Evolutionary conservation across 2,888 invertebrate genomes (phyloP), one percentile per base, ranked within the genome.

Genomic region (Myopa testacea): DNA sequence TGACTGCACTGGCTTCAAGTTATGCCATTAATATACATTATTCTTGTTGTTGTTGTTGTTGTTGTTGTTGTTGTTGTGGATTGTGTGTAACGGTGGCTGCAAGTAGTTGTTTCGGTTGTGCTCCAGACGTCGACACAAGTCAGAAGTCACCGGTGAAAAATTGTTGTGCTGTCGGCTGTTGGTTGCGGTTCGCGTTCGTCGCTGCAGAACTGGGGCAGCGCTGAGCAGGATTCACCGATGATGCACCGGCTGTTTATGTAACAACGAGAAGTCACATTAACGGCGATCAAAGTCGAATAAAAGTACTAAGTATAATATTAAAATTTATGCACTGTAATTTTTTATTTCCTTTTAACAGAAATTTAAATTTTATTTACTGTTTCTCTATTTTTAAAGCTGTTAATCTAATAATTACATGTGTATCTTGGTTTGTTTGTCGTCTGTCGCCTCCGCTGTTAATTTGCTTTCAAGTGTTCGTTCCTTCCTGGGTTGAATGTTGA

Each of bases 91-190:
- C 69, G 40, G 45, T 37, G n/a, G 26, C 26, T 50, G 50, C 19
- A 19, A 26, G 69, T 19, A 8, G 50, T 45, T 34, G 63, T 40
- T 38, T 8, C 50, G 10, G 60, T 69, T 75, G 75, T 69, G 68
- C 60, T 68, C 69, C 60, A 68, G 69, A 55, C 69, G 75, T 68
- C 75, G 69, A 40, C 26, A 40, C 26, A 40, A 40, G 69, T 69
- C 75, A 75, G 68, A 69, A 68, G 68, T 75, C 60, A 75, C 40
- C 75, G 19, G 14, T 58, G 67, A 68, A 10, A 58, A 75, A 75
- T 67, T 75, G 67, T 37, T 50, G 55, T 55, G 55, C 67, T 40
- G 12, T n/a, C 45, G 40, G 63, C 63, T 8, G 45, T n/a, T 63
- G 63, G 55, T 55, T 52, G 55, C 34, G n/a, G n/a, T 26, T 4